phyloP scores from a whole-genome alignment of 1,140 invertebrate species.

The Atta cephalotes region DNA sequence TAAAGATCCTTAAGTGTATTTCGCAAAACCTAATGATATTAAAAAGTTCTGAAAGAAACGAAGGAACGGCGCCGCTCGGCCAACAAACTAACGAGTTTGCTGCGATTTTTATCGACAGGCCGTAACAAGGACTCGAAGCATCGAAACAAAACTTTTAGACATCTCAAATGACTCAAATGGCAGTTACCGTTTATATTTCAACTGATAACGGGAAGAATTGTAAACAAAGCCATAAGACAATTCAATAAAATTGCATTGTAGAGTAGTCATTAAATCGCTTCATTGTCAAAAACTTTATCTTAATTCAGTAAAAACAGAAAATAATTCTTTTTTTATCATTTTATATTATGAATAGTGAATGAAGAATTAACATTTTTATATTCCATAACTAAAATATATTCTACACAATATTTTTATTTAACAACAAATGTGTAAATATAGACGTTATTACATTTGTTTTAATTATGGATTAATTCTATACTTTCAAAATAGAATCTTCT shows the following conservation, averaged over 20 bases:
- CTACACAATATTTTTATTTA: neutral
- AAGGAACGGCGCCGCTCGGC: neutral
- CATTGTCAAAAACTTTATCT: neutral
- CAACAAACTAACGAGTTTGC: slow-evolving; percentile 9
- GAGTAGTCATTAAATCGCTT: slow-evolving; percentile 42
- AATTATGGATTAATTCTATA: slow-evolving; percentile 7
- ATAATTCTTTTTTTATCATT: neutral
- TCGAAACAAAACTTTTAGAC: slow-evolving; percentile 48
- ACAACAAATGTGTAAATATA: neutral
- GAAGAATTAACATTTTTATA: neutral
- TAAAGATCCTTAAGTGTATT: slow-evolving; percentile 59
- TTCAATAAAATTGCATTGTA: slow-evolving; percentile 55
- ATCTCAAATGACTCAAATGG: neutral
- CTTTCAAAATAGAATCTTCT: neutral
- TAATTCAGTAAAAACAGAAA: slow-evolving; percentile 15
- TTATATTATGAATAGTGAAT: neutral
- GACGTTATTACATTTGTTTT: neutral
- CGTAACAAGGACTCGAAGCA: slow-evolving; percentile 20
- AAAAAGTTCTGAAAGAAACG: slow-evolving; percentile 39
- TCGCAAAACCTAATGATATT: slow-evolving; percentile 60
- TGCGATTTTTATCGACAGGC: slow-evolving; percentile 47
- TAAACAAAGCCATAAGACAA: slow-evolving; percentile 61
- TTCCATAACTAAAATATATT: neutral
- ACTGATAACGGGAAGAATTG: slow-evolving; percentile 13
- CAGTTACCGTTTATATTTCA: slow-evolving; percentile 3